These are phyloP conservation scores for Palythoa grandiflora DNA, from an alignment of 92 coral and sea anemone genomes.

Conservation along the genomic window DNA sequence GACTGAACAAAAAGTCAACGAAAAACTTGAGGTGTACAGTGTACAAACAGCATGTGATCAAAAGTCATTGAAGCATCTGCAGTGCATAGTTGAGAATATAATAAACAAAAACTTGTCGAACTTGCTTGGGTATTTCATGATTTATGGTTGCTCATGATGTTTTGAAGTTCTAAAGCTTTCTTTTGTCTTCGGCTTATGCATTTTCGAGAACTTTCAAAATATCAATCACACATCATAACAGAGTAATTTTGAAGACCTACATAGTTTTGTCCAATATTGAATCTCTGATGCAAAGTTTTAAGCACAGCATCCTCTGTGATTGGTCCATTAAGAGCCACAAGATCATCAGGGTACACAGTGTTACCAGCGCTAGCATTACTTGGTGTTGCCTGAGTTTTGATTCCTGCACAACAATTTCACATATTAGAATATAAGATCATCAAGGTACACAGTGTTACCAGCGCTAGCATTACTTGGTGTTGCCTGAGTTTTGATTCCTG, in stretches of 20 bases:
- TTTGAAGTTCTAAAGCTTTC: too few relatives aligned
- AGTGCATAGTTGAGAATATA: too few relatives aligned
- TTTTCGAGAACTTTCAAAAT: too few relatives aligned
- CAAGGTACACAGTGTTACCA: slow-evolving; percentile 49
- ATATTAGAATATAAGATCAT: slow-evolving; percentile 54
- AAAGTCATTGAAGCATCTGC: too few relatives aligned
- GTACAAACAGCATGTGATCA: too few relatives aligned
- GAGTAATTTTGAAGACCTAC: slow-evolving; percentile 61
- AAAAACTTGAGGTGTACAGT: too few relatives aligned
- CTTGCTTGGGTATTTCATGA: too few relatives aligned
- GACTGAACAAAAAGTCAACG: too few relatives aligned
- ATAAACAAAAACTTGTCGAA: too few relatives aligned
- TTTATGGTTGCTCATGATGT: too few relatives aligned
- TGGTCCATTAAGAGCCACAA: slow-evolving; percentile 83
- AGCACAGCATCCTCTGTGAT: slow-evolving; percentile 84
- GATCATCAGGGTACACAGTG: slow-evolving; percentile 64
- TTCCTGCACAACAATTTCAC: slow-evolving; percentile 40
- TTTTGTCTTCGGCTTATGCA: too few relatives aligned
- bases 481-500: slow-evolving; percentile 74
- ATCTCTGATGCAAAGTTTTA: slow-evolving; percentile 71
- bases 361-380: slow-evolving; percentile 56
- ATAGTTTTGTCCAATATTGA: slow-evolving; percentile 60
- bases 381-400: slow-evolving; percentile 68
- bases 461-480: slow-evolving; percentile 53
- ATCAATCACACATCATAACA: too few relatives aligned